Evolutionary conservation across 30 jellyfish, hydroid and myxozoan genomes (phyloP), one percentile per base, ranked within the genome.

Genomic region (Rhopilema esculentum): DNA sequence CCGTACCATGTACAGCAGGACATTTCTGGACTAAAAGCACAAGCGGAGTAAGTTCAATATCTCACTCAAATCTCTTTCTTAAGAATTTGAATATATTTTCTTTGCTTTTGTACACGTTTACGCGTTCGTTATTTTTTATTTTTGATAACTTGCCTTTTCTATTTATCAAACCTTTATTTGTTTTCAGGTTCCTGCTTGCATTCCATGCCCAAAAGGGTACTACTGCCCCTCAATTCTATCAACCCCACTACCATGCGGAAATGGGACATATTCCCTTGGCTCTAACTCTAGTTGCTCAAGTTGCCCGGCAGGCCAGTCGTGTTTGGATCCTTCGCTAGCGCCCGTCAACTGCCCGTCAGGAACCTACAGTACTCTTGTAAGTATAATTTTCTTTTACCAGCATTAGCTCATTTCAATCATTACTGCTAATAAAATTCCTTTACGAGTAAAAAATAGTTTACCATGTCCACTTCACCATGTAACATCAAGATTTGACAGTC

Each of bases 261-360:
- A 70, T 33, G 98, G 98, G 25, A 82, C 93, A 16, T 88, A 88
- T 78, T 93, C 98, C 31, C 25, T 90, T 16, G 98, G 98, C 24
- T 97, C 94, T 8, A 93, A 93, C 83, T 78, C 98, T 19, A 21
- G 96, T 49, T 93, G 98, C 72, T 25, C 49, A 31, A 75, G 79
- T 8, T 93, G 98, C 75, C 98, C 97, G 16, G 98, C 92, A 25
- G 98, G 98, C 20, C 89, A 93, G 27, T 88, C 97, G 48, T 93
- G 98, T 75, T 91, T 88, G 1, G 97, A 93, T 77, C 97, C 98
- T n/a, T 48, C 97, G 33, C 88, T 82, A 29, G 89, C 87, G 16
- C 98, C 98, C 1, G 85, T 68, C 31, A 93, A 83, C 70, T 93
- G 98, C 33, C 94, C 92, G 1, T 77, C 92, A 2, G 98, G 98